Conservation (phyloP, 2,797 vertebrate genomes). For the Ammospiza maritima region DNA sequence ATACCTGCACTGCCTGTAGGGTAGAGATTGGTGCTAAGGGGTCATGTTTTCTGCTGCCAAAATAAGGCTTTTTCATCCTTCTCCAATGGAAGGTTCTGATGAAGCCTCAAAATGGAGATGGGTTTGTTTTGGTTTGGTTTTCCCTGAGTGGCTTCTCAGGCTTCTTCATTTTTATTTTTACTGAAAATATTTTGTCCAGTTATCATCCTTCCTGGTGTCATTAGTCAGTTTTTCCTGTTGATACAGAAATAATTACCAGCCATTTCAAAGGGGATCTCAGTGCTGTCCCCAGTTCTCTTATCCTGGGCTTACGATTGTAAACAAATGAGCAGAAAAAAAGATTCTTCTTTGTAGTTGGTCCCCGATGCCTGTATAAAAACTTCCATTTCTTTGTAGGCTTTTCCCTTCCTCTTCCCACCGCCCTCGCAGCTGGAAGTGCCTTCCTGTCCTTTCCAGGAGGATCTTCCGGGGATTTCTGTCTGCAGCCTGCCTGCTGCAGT, state of each 20-base stretch:
- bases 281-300: background rate
- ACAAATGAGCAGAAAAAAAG: conserved; percentile 21
- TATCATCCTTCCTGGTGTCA: conserved; percentile 42
- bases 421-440: conserved; percentile 38
- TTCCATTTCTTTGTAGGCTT: conserved; percentile 60
- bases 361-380: conserved; percentile 21
- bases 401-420: conserved; percentile 34
- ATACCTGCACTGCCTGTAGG: background rate
- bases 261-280: conserved; percentile 13
- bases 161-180: conserved; percentile 13
- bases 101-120: background rate
- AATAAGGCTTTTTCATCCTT: background rate
- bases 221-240: conserved; percentile 57
- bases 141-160: background rate
- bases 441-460: conserved; percentile 34
- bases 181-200: conserved; percentile 33
- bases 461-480: conserved; percentile 31
- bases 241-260: conserved; percentile 22
- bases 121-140: background rate
- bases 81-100: background rate
- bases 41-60: background rate
- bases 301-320: conserved; percentile 1
- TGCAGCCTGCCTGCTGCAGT: background rate
- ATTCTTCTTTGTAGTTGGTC: conserved; percentile 36
- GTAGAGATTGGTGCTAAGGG: background rate